Evolutionary conservation across 2,888 invertebrate genomes (phyloP).

Genomic region (Onthophagus sagittarius): DNA sequence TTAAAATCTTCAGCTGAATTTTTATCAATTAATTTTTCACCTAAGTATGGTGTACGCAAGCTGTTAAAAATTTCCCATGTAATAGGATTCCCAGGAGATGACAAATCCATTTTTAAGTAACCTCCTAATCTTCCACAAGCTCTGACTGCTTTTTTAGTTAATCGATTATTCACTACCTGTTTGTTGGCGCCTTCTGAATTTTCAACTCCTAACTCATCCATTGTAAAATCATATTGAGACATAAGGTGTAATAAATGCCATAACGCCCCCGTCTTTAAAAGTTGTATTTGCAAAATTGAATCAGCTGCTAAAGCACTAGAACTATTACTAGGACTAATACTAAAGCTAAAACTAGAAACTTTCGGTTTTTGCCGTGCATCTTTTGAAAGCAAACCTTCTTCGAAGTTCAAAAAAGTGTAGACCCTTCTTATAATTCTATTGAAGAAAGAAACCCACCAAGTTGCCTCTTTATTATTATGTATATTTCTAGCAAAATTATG

Average conservation of each 20-base stretch:
- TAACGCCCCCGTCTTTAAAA: constrained; percentile 81
- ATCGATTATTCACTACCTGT: constrained; percentile 87
- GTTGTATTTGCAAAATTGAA: constrained; percentile 76
- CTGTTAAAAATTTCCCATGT: constrained; percentile 58
- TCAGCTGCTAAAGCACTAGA: constrained; percentile 87
- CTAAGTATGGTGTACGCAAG: constrained; percentile 83
- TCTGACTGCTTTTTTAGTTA: constrained; percentile 81
- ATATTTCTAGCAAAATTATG: too few species aligned
- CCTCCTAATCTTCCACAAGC: constrained; percentile 82
- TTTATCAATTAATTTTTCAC: constrained; percentile 68
- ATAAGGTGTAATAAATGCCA: constrained; percentile 89
- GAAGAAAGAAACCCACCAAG: too few species aligned
- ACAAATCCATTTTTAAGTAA: constrained; percentile 58
- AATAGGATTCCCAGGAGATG: constrained; percentile 55
- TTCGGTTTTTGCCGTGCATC: too few species aligned
- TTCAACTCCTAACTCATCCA: constrained; percentile 94
- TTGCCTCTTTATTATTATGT: too few species aligned
- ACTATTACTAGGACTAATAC: too few species aligned
- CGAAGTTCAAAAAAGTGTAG: too few species aligned
- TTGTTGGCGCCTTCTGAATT: constrained; percentile 80
- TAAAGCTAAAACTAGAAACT: too few species aligned
- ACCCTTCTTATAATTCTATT: too few species aligned
- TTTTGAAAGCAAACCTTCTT: too few species aligned
- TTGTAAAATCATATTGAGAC: constrained; percentile 94
- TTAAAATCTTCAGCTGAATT: constrained; percentile 76